Conservation (phyloP, 2,113 vertebrate genomes). For the Corynorhinus townsendii region DNA sequence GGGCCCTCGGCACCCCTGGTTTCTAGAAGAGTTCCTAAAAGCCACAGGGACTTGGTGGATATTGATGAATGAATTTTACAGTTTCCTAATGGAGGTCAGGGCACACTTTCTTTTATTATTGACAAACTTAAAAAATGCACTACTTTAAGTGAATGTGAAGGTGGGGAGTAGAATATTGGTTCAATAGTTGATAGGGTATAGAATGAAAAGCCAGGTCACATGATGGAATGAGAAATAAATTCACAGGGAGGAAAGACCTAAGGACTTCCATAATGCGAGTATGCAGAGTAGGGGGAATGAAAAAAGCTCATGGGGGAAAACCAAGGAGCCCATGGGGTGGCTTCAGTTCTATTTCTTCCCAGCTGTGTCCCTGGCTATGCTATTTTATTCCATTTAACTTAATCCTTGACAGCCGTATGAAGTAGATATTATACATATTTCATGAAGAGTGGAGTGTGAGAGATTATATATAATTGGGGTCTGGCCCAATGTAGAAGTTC, state of each 20-base stretch:
- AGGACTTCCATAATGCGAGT: neutral
- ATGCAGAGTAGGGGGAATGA: rapidly evolving
- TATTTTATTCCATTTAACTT: neutral
- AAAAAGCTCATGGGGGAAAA: rapidly evolving
- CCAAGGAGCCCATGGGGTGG: rapidly evolving
- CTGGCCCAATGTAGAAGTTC: neutral
- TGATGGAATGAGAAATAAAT: neutral
- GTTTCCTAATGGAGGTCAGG: too few species aligned
- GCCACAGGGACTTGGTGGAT: neutral
- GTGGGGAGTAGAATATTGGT: neutral
- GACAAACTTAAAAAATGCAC: neutral
- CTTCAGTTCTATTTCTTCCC: neutral
- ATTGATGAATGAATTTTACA: too few species aligned
- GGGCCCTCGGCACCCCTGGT: rapidly evolving
- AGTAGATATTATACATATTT: neutral
- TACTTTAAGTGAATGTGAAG: neutral
- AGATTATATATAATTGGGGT: neutral
- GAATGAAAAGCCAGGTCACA: neutral
- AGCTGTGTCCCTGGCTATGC: neutral
- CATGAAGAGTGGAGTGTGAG: neutral
- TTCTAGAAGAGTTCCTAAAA: neutral
- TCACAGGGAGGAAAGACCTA: neutral
- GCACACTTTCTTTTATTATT: neutral
- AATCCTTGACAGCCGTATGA: neutral
- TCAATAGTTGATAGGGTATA: neutral